Base-by-base conservation (phyloP, 1,140 invertebrate species). In the Aphidius ervi region DNA sequence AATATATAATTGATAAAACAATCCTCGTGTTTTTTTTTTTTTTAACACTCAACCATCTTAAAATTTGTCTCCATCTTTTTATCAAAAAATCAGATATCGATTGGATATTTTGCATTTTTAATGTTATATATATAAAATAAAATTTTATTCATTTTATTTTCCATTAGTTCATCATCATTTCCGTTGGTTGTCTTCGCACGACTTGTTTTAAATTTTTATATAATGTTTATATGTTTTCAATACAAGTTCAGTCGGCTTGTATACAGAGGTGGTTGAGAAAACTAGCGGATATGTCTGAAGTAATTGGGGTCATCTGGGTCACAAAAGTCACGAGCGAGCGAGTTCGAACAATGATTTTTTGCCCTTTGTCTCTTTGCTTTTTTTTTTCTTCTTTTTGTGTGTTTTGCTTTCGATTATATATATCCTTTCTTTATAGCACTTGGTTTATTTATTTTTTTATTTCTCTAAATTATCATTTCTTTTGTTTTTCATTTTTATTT, bases 261-360 rank as follows among this genome's bases (percentile, higher is more conserved):
- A 31, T 31, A 31, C 23, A 61, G 67, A 64, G 63, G 66, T 59
- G 57, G 61, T 58, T 67, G 69, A 64, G 70, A 56, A 68, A 66
- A 58, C 59, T 74, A 72, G 72, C 76, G 76, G 75, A 78, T 78
- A 72, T 78, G 75, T 76, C 74, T 73, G 74, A 76, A 73, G 74
- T 78, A 78, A 78, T 78, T 77, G 76, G 74, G 75, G 75, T 78
- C 75, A 78, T 73, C 71, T 69, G 70, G 76, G 76, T 78, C 74
- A 70, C 62, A 76, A 68, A 74, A 78, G 74, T 78, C 74, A 78
- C 76, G 76, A 78, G 63, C 61, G 74, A 78, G 68, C 75, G 76
- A 72, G 70, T 70, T 70, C 74, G 74, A 78, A 78, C 76, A 78
- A 78, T 78, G 69, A 74, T 67, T 31, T 31, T 71, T 62, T 46